Percentiles rank a stretch among this genome's conserved stretches.
Evolutionary conservation across 2,113 vertebrate species (phyloP).

Genomic region (Microtus ochrogaster): DNA sequence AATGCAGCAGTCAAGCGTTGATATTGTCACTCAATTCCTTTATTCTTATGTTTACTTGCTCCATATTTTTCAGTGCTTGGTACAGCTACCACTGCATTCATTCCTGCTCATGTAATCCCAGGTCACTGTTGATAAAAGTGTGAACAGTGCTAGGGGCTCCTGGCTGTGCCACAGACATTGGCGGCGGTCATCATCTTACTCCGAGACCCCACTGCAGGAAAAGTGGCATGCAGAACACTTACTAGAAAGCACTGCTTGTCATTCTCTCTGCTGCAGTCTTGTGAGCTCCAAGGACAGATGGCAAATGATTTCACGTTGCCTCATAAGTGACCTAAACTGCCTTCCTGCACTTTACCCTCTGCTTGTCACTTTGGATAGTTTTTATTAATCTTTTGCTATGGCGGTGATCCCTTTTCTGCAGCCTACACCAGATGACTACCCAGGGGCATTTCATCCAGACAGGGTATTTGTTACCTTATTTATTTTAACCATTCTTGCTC

Average conservation of each 20-base stretch:
- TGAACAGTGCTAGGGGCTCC: background rate
- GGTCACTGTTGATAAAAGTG: background rate
- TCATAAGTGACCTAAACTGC: background rate
- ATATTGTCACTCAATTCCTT: background rate
- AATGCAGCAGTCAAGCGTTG: background rate
- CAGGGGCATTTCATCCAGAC: background rate
- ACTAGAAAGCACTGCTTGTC: background rate
- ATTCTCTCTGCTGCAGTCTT: background rate
- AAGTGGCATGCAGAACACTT: background rate
- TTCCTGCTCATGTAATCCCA: background rate
- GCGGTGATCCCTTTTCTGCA: background rate
- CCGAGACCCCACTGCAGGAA: background rate
- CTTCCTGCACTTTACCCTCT: background rate
- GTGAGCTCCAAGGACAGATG: background rate
- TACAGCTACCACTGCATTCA: background rate
- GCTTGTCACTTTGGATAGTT: background rate
- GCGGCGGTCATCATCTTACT: no score
- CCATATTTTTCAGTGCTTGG: background rate
- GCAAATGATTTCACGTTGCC: background rate
- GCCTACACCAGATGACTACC: background rate
- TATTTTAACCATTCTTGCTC: background rate
- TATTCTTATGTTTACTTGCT: background rate
- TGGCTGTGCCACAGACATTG: background rate
- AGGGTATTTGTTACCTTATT: background rate
- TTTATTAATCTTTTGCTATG: background rate